Conservation (phyloP, 2,888 invertebrate genomes). For the Xestia ashworthii region DNA sequence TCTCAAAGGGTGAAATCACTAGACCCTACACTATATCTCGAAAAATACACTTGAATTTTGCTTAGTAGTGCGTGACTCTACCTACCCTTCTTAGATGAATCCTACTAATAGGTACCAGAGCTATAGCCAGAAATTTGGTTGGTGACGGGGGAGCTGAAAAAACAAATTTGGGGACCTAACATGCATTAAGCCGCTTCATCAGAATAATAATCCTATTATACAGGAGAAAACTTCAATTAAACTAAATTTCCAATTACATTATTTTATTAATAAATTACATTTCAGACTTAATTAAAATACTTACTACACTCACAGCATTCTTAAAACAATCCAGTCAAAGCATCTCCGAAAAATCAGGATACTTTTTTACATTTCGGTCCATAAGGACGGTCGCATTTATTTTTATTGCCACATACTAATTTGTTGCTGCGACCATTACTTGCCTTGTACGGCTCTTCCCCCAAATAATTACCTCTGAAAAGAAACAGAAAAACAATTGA, state of each 20-base stretch:
- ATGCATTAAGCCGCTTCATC: too few relatives aligned
- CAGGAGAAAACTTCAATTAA: neutral
- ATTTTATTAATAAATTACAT: conserved; percentile 20
- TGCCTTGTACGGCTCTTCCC: conserved; percentile 74
- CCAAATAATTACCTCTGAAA: conserved; percentile 80
- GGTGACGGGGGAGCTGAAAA: too few relatives aligned
- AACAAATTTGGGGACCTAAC: too few relatives aligned
- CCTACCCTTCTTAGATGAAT: too few relatives aligned
- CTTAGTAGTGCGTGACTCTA: too few relatives aligned
- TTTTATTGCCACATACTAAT: conserved; percentile 71
- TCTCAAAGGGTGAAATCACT: too few relatives aligned
- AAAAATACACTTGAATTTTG: too few relatives aligned
- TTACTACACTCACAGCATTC: neutral
- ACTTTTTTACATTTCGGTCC: conserved; percentile 69
- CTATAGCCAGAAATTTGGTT: too few relatives aligned
- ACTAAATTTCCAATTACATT: neutral
- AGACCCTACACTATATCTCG: too few relatives aligned
- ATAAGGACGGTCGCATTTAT: conserved; percentile 72
- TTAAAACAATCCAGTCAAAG: neutral
- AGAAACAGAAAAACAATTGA: conserved; percentile 14
- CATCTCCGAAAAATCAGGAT: neutral
- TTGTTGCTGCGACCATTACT: conserved; percentile 56
- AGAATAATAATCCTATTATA: too few relatives aligned
- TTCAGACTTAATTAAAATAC: conserved; percentile 3
- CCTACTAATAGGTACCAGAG: too few relatives aligned